Percentiles rank a stretch among this genome's conserved stretches.
phyloP scores from a whole-genome alignment of 2,797 vertebrate genomes.

The Chelidonichthys spinosus region DNA sequence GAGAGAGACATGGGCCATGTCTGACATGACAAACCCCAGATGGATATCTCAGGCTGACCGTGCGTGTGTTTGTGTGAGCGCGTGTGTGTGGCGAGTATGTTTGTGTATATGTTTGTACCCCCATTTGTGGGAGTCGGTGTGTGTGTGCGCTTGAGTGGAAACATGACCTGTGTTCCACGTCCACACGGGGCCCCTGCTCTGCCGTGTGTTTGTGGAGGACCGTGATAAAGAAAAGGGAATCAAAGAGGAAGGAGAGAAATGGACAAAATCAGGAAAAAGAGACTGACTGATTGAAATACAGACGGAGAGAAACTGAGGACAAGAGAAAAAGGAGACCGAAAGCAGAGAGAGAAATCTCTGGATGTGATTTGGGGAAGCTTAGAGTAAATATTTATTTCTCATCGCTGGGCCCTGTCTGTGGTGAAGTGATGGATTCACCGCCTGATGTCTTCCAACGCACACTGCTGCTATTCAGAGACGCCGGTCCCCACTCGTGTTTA shows the following conservation, averaged over 20 bases:
- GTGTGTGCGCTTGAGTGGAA: constrained; percentile 60
- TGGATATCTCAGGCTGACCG: constrained; percentile 81
- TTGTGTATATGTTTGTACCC: constrained; percentile 54
- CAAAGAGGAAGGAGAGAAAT: background rate
- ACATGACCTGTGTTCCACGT: constrained; percentile 62
- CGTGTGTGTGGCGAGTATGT: constrained; percentile 48
- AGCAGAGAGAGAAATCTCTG: constrained; percentile 67
- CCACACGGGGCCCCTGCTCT: constrained; percentile 40
- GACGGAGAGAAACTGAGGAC: constrained; percentile 28
- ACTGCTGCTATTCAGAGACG: constrained; percentile 76
- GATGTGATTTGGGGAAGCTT: constrained; percentile 81
- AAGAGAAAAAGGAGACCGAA: constrained; percentile 46
- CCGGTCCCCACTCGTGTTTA: constrained; percentile 62
- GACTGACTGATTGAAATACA: constrained; percentile 7
- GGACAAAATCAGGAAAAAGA: background rate
- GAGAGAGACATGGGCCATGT: constrained; percentile 85
- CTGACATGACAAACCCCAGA: constrained; percentile 88
- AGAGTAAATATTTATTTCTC: constrained; percentile 87
- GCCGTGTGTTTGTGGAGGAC: constrained; percentile 28
- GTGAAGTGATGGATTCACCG: constrained; percentile 79
- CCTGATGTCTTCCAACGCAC: constrained; percentile 75
- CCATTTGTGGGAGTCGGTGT: constrained; percentile 47
- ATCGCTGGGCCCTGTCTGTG: constrained; percentile 78
- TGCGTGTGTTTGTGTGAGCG: constrained; percentile 34
- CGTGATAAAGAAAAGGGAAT: constrained; percentile 32